These are phyloP conservation scores for Nibea albiflora DNA, from an alignment of 2,113 vertebrate species.

Conservation along the genomic window DNA sequence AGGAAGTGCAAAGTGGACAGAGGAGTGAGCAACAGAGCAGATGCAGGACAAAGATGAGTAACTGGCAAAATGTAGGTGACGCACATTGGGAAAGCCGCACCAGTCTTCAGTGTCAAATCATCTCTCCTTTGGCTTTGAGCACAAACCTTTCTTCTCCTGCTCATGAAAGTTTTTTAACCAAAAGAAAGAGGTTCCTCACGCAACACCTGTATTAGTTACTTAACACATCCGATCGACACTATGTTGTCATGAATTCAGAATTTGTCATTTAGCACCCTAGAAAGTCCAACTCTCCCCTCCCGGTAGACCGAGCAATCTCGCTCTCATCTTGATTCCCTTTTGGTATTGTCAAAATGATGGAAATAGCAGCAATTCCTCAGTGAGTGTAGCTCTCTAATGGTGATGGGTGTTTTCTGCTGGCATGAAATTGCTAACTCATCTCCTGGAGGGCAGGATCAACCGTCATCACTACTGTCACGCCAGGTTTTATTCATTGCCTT, in stretches of 20 bases:
- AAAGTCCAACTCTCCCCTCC: slow-evolving; percentile 39
- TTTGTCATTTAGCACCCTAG: neutral
- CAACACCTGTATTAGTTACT: slow-evolving; percentile 9
- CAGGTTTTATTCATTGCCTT: slow-evolving; percentile 72
- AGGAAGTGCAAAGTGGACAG: slow-evolving; percentile 27
- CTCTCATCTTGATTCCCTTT: slow-evolving; percentile 63
- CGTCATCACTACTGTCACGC: slow-evolving; percentile 75
- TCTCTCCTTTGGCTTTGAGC: neutral
- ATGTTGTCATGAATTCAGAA: slow-evolving; percentile 3
- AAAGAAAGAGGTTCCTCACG: neutral
- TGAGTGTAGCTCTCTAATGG: slow-evolving; percentile 66
- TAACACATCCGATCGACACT: neutral
- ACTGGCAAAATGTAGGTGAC: neutral
- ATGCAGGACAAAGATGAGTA: neutral
- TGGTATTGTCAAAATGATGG: slow-evolving; percentile 74
- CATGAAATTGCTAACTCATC: slow-evolving; percentile 77
- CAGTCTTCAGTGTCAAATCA: neutral
- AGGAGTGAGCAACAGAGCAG: slow-evolving; percentile 23
- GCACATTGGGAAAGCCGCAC: neutral
- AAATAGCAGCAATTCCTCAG: slow-evolving; percentile 71
- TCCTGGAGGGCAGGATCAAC: slow-evolving; percentile 70
- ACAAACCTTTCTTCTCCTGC: neutral
- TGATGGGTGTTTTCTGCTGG: slow-evolving; percentile 76
- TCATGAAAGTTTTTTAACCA: slow-evolving; percentile 28
- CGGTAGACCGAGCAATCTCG: slow-evolving; percentile 48